Evolutionary conservation across 2,113 vertebrate species (phyloP).

Genomic region (Chauna torquata): DNA sequence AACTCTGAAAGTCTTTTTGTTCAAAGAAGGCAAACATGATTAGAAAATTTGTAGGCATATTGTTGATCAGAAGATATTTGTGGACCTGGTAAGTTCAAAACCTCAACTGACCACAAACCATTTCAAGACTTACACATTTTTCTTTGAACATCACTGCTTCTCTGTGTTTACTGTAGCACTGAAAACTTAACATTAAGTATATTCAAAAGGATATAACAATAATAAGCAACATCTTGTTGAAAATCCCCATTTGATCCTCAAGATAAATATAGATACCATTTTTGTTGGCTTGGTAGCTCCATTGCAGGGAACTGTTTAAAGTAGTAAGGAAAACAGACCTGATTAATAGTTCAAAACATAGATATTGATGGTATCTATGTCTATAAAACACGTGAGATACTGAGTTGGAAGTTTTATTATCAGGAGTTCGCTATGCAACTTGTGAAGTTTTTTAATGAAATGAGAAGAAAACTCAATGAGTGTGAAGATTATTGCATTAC

Average conservation of each 20-base stretch:
- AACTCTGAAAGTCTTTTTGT: not conserved
- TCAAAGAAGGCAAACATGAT: not conserved
- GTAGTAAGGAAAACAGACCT: rapidly evolving
- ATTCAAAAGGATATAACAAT: not conserved
- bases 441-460: not conserved
- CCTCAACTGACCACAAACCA: not conserved
- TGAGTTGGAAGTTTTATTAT: not conserved
- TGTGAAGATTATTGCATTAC: not conserved
- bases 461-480: not conserved
- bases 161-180: not conserved
- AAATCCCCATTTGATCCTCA: not conserved
- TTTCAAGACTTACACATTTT: not conserved
- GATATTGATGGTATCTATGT: not conserved
- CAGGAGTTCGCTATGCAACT: not conserved
- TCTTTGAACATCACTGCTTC: not conserved
- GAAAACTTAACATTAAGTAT: not conserved
- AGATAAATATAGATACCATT: not conserved
- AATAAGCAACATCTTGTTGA: not conserved
- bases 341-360: not conserved
- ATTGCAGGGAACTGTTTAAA: not conserved
- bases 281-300: not conserved
- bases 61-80: not conserved
- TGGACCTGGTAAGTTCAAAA: not conserved
- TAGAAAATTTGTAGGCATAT: not conserved
- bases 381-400: not conserved